Evolutionary conservation across 2,113 vertebrate genomes (phyloP), one percentile per base, ranked within the genome.

Genomic region (Stegastes partitus): DNA sequence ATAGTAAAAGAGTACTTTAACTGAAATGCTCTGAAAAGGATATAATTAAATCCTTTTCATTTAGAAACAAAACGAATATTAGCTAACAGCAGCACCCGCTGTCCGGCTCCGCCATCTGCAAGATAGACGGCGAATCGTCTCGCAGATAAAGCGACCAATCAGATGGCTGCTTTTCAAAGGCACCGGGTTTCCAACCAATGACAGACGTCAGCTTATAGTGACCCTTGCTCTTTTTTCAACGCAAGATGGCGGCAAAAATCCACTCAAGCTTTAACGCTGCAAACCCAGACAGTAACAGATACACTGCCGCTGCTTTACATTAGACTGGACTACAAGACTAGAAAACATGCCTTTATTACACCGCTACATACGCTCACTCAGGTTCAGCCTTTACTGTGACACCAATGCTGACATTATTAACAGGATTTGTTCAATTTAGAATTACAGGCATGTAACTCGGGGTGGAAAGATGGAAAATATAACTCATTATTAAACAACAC

Each of bases 101-200:
- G 82, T 92, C 93, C 92, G 93, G 91, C 90, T 92, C 82, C 94
- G 90, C 91, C 89, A 92, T 93, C 92, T 86, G 88, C 86, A 93
- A 83, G 65, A 86, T 65, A 81, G 77, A 90, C 78, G 77, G 85
- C 90, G 82, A 87, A 84, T 82, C 83, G 65, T 78, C 59, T 75
- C 64, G 45, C 28, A 22, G 75, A 50, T 0, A 6, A 44, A 63
- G 14, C 8, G 49, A 78, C 94, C 93, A 95, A 94, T 94, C 78
- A 55, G 14, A 11, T 2, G 9, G 25, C 23, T 11, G 45, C 55
- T 84, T 83, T 85, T 83, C 45, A 70, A 85, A 88, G 58, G 62
- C 59, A 28, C 91, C 88, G 91, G 84, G 1, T 47, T 18, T 53
- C 74, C 37, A n/a, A 64, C 94, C 92, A 95, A 94, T 95, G 49